phyloP scores from a whole-genome alignment of 1,140 invertebrate genomes.

The Acromyrmex charruanus region DNA sequence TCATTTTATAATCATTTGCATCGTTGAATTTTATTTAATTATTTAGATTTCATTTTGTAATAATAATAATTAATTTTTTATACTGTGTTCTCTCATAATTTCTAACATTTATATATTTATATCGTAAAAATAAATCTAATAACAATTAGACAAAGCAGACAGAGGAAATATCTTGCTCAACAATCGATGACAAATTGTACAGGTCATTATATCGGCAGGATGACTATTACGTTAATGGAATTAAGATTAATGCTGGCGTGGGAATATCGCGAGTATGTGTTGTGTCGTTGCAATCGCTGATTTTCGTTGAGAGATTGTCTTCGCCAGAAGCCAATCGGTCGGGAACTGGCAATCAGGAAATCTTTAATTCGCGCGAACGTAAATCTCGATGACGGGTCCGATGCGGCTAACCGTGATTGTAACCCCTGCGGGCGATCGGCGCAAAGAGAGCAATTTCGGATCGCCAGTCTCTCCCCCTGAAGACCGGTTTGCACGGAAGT shows the following conservation, averaged over 20 bases:
- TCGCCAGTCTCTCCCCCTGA: slow-evolving; percentile 38
- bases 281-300: neutral
- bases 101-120: neutral
- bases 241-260: slow-evolving; percentile 47
- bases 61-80: too few species aligned
- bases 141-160: neutral
- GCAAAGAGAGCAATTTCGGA: slow-evolving; percentile 68
- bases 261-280: slow-evolving; percentile 14
- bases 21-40: neutral
- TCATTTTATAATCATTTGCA: neutral
- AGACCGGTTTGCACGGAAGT: slow-evolving; percentile 67
- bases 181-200: slow-evolving; percentile 34
- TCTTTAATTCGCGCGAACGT: slow-evolving; percentile 63
- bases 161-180: neutral
- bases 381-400: slow-evolving; percentile 62
- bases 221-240: slow-evolving; percentile 45
- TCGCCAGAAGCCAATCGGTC: slow-evolving; percentile 17
- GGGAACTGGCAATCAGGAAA: slow-evolving; percentile 19
- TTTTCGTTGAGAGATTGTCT: slow-evolving; percentile 46
- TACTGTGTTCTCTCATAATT: neutral
- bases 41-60: neutral
- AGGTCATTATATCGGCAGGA: slow-evolving; percentile 23
- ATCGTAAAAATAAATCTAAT: slow-evolving; percentile 13
- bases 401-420: slow-evolving; percentile 57
- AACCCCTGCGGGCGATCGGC: slow-evolving; percentile 57